These are phyloP conservation scores for Trypoxylon attenuatum DNA, from an alignment of 2,888 invertebrate genomes.

Conservation along the genomic window DNA sequence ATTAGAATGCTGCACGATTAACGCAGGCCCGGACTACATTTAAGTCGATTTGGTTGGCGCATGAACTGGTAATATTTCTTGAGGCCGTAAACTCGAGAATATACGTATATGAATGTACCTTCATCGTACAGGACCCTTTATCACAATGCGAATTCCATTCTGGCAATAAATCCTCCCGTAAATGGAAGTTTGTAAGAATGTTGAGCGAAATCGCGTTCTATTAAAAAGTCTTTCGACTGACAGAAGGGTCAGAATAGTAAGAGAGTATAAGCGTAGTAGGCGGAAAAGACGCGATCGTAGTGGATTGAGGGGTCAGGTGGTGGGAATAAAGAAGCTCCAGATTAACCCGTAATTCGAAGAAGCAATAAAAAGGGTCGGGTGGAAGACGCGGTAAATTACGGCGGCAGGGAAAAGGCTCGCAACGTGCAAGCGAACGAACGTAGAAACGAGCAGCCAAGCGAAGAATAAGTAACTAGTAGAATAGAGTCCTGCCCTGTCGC, in stretches of 20 bases:
- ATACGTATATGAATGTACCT: too few species aligned
- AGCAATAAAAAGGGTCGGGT: constrained; percentile 22
- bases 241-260: too few species aligned
- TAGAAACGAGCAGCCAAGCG: background rate
- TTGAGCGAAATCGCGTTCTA: too few species aligned
- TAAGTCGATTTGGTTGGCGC: constrained; percentile 36
- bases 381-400: constrained; percentile 32
- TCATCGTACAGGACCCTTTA: too few species aligned
- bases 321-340: constrained; percentile 3
- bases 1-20: constrained; percentile 55
- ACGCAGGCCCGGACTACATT: constrained; percentile 37
- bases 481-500: background rate
- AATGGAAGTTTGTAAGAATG: too few species aligned
- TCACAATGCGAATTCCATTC: too few species aligned
- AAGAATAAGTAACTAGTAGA: background rate
- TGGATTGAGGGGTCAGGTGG: background rate
- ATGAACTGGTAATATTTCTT: too few species aligned
- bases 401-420: background rate
- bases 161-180: too few species aligned
- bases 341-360: constrained; percentile 24
- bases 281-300: background rate
- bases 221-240: too few species aligned
- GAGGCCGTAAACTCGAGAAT: too few species aligned
- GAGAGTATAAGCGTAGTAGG: background rate
- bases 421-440: too few species aligned